Evolutionary conservation across 2,888 invertebrate genomes (phyloP).

Genomic region (Acronicta leporina): DNA sequence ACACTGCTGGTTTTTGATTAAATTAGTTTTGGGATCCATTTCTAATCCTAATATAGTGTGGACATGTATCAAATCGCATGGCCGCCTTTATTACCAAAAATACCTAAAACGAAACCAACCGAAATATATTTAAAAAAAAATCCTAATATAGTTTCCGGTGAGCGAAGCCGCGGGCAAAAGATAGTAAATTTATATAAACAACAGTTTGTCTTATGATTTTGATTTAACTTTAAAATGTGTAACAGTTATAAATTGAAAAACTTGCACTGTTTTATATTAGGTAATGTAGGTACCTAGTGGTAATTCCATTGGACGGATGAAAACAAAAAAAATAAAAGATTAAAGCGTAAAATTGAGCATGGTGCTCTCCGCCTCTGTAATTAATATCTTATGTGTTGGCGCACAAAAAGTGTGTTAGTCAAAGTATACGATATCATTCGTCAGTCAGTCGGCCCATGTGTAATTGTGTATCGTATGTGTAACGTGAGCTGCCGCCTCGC

Average conservation of each 20-base stretch:
- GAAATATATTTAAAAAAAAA: no score
- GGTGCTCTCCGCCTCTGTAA: constrained; percentile 79
- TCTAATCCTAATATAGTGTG: no score
- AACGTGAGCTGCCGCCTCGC: constrained; percentile 73
- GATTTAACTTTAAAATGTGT: not conserved
- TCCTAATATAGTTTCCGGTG: no score
- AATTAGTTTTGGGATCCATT: no score
- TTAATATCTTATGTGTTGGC: constrained; percentile 81
- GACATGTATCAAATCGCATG: no score
- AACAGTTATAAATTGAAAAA: constrained; percentile 17
- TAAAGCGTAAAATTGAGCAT: constrained; percentile 80
- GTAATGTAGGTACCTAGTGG: constrained; percentile 28
- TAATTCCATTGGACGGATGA: constrained; percentile 36
- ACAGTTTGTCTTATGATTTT: no score
- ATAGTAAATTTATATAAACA: no score
- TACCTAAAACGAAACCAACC: no score
- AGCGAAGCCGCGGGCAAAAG: no score
- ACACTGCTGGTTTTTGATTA: no score
- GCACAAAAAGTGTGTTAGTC: constrained; percentile 72
- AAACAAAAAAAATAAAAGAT: constrained; percentile 65
- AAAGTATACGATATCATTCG: constrained; percentile 62
- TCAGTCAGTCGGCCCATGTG: constrained; percentile 57
- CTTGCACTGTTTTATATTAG: constrained; percentile 47
- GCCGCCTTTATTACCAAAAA: no score
- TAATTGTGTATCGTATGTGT: constrained; percentile 61